Conservation (phyloP, 2,888 invertebrate species). For the Parnassius smintheus region DNA sequence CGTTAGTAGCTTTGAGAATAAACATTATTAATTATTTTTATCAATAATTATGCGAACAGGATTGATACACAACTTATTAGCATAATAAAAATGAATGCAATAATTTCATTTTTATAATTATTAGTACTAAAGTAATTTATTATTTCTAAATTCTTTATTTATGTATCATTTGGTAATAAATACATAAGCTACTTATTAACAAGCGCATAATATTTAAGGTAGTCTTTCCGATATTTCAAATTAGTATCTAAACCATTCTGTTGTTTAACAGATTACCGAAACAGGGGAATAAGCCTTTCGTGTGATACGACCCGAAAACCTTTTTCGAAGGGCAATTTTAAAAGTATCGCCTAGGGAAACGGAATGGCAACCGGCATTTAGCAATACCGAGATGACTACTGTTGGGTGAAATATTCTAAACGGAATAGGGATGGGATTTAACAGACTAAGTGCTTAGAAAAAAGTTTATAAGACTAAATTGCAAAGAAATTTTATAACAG, state of each 20-base stretch:
- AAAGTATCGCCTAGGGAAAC: conserved; percentile 56
- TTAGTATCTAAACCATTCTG: conserved; percentile 5
- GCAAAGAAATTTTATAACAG: not conserved
- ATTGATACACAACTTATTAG: no score
- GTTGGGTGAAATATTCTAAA: conserved; percentile 42
- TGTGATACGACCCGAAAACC: conserved; percentile 40
- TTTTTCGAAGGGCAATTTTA: conserved; percentile 43
- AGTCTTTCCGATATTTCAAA: no score
- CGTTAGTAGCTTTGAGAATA: no score
- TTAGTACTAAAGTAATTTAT: no score
- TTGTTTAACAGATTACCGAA: conserved; percentile 21
- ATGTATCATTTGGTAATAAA: no score
- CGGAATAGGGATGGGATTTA: conserved; percentile 24
- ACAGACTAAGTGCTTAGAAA: not conserved
- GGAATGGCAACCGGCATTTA: conserved; percentile 59
- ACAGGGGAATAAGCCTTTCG: conserved; percentile 30
- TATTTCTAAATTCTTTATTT: no score
- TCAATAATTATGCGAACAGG: no score
- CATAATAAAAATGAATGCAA: no score
- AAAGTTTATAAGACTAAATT: not conserved
- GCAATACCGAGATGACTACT: conserved; percentile 56
- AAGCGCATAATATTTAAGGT: no score
- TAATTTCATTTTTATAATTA: no score
- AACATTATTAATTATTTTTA: no score
- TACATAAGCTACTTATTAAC: no score